Conservation (phyloP, 1,140 invertebrate genomes). For the Lepidurus arcticus region DNA sequence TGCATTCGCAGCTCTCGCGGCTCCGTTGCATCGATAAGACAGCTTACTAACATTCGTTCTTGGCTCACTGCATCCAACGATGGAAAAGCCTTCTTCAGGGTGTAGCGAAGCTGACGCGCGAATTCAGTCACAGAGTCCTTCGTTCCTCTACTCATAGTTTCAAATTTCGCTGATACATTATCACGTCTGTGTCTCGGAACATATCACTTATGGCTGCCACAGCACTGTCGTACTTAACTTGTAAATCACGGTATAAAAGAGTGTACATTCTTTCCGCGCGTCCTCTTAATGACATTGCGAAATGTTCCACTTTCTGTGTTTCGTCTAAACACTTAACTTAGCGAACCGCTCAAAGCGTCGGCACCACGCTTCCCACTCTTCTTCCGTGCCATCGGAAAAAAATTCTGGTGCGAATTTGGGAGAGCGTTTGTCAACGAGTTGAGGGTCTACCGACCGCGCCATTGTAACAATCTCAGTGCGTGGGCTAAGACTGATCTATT, state of each 20-base stretch:
- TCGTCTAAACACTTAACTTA: too few relatives aligned
- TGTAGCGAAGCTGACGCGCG: slow-evolving; percentile 2
- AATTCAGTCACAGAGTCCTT: background rate
- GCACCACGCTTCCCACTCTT: too few relatives aligned
- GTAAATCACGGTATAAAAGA: background rate
- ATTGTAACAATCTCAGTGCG: too few relatives aligned
- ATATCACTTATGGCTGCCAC: slow-evolving; percentile 5
- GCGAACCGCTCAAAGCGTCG: too few relatives aligned
- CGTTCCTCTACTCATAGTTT: background rate
- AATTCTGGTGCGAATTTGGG: too few relatives aligned
- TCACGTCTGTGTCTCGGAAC: background rate
- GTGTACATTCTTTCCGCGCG: background rate
- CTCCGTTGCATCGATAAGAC: background rate
- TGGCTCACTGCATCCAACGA: background rate
- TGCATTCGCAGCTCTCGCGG: background rate
- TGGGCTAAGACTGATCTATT: too few relatives aligned
- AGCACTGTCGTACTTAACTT: background rate
- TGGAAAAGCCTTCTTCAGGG: background rate
- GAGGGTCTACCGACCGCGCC: too few relatives aligned
- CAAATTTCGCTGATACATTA: background rate
- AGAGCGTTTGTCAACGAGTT: too few relatives aligned
- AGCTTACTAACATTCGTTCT: background rate
- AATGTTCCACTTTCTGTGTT: too few relatives aligned
- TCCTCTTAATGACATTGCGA: background rate
- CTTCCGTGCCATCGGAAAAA: too few relatives aligned